Percentiles rank a stretch among this genome's conserved stretches.
Conservation (phyloP, 2,888 invertebrate genomes). For the Hipparchia semele region DNA sequence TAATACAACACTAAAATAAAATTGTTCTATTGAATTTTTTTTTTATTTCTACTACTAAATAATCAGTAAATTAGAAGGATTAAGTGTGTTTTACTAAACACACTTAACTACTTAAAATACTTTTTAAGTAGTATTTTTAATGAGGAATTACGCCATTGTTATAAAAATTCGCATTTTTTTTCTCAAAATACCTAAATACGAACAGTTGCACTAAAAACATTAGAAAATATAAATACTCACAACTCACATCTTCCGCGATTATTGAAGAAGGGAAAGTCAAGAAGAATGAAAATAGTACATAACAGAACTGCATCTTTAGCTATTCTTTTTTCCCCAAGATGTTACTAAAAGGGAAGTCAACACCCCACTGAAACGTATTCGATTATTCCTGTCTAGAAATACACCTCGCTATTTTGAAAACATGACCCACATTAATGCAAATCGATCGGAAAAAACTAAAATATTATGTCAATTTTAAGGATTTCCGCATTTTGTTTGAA, state of each 20-base stretch:
- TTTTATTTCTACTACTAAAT: no score
- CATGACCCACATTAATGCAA: constrained; percentile 51
- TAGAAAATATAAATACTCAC: constrained; percentile 56
- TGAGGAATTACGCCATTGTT: no score
- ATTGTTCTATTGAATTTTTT: no score
- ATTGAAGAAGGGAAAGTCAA: constrained; percentile 51
- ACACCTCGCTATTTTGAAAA: constrained; percentile 71
- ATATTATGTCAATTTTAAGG: constrained; percentile 59
- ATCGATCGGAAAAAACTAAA: constrained; percentile 47
- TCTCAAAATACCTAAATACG: no score
- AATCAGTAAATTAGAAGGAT: no score
- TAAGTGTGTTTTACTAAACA: no score
- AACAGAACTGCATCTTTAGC: constrained; percentile 57
- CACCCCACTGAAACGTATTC: constrained; percentile 17
- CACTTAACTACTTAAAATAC: no score
- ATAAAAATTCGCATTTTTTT: no score
- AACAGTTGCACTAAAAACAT: neutral
- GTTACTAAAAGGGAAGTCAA: constrained; percentile 7
- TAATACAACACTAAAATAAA: no score
- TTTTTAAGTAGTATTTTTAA: no score
- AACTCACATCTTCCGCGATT: constrained; percentile 71
- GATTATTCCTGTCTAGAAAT: constrained; percentile 54
- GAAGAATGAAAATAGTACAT: constrained; percentile 54
- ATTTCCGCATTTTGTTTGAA: constrained; percentile 49
- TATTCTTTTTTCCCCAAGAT: neutral